Conservation (phyloP, 2,888 invertebrate genomes). For the Tuberolachnus salignus region DNA sequence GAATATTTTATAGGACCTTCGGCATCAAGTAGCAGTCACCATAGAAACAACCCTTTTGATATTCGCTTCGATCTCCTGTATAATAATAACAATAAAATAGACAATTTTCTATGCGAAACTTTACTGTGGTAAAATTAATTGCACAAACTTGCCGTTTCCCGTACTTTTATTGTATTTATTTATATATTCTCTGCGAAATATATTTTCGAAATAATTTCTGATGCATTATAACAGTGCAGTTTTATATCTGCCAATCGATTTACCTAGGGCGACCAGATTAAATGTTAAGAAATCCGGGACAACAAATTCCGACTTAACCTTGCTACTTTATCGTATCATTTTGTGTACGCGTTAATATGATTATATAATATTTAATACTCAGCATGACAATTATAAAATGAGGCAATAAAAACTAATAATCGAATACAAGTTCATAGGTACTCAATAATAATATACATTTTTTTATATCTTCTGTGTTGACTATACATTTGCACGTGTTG, state of each 20-base stretch:
- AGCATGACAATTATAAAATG: too few relatives aligned
- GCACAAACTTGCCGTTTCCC: background rate
- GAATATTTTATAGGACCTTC: slow-evolving; percentile 4
- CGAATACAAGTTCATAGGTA: too few relatives aligned
- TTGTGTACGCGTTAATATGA: too few relatives aligned
- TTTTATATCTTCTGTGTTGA: too few relatives aligned
- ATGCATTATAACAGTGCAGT: slow-evolving; percentile 11
- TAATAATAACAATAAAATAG: slow-evolving; percentile 10
- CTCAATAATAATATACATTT: too few relatives aligned
- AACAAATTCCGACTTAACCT: too few relatives aligned
- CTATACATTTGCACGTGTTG: too few relatives aligned
- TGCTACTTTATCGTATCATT: too few relatives aligned
- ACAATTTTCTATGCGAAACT: slow-evolving; percentile 37
- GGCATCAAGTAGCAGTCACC: slow-evolving; percentile 30
- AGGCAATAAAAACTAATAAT: too few relatives aligned
- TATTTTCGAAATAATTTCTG: slow-evolving; percentile 20
- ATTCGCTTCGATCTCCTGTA: slow-evolving; percentile 20
- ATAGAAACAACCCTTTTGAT: slow-evolving; percentile 32
- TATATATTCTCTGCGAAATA: background rate
- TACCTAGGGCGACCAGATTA: too few relatives aligned
- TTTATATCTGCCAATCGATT: background rate
- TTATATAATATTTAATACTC: too few relatives aligned
- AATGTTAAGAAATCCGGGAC: too few relatives aligned
- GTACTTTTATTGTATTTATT: background rate
- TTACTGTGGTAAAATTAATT: slow-evolving; percentile 31